Evolutionary conservation across 2,113 vertebrate species (phyloP).

Genomic region (Galbula dea): DNA sequence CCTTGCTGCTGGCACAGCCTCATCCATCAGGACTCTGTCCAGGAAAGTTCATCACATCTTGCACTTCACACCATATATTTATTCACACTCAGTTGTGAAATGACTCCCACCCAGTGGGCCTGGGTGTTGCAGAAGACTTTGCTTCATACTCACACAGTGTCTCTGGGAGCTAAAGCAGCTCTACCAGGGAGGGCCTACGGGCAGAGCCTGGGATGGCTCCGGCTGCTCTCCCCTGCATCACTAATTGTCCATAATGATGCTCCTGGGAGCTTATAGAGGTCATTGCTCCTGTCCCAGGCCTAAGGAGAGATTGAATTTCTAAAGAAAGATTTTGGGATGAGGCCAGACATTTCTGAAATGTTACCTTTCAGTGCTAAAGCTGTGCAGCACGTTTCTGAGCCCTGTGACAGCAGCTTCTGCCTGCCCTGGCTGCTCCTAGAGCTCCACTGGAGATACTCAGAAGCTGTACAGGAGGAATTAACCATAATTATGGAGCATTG

Average conservation of each 20-base stretch:
- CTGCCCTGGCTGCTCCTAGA: neutral
- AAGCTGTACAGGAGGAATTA: constrained; percentile 39
- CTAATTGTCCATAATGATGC: rapidly evolving
- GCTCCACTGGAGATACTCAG: neutral
- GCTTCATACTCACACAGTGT: neutral
- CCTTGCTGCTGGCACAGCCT: neutral
- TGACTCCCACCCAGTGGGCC: no score
- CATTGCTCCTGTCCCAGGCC: neutral
- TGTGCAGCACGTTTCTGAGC: neutral
- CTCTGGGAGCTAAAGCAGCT: neutral
- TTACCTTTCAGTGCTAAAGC: neutral
- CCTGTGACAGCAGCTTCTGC: rapidly evolving
- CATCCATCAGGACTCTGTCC: rapidly evolving
- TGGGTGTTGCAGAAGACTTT: neutral
- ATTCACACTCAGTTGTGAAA: neutral
- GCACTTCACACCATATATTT: neutral
- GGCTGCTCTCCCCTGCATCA: neutral
- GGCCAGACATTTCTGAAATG: neutral
- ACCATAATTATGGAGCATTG: neutral
- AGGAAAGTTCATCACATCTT: neutral
- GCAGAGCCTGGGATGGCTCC: neutral
- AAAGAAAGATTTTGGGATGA: neutral
- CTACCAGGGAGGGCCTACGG: neutral
- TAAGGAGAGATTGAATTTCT: neutral
- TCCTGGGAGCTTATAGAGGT: neutral